A percentile compares a stretch with the other conserved stretches of the same genome.
Conservation (phyloP, 1,140 invertebrate species). For the Drosophila orena region DNA sequence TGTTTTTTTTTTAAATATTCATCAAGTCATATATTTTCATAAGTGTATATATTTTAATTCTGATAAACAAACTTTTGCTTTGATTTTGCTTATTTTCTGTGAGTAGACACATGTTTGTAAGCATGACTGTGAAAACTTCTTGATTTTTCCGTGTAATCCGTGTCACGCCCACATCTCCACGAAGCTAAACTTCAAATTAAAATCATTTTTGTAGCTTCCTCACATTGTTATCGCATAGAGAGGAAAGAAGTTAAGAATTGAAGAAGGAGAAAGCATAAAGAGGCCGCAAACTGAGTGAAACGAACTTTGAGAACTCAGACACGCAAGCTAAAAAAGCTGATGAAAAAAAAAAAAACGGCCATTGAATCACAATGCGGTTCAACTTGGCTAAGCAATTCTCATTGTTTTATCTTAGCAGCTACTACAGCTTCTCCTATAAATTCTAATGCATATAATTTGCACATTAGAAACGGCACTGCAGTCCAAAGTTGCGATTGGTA, state of each 20-base stretch:
- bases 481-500: conserved; percentile 35
- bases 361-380: conserved; percentile 52
- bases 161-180: conserved; percentile 24
- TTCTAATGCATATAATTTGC: conserved; percentile 59
- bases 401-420: conserved; percentile 36
- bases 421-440: conserved; percentile 21
- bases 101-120: too few species aligned
- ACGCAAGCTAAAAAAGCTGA: conserved; percentile 17
- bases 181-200: conserved; percentile 53
- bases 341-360: conserved; percentile 17
- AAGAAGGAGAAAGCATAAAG: conserved; percentile 34
- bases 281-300: conserved; percentile 36
- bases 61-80: too few species aligned
- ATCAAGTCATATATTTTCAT: too few species aligned
- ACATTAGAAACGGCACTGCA: conserved; percentile 59
- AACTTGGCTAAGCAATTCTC: conserved; percentile 63
- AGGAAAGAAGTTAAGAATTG: conserved; percentile 1
- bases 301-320: conserved; percentile 68
- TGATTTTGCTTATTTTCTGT: too few species aligned
- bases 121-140: too few species aligned
- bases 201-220: conserved; percentile 33
- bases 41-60: too few species aligned
- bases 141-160: not conserved
- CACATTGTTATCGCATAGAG: conserved; percentile 59
- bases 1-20: too few species aligned